Percentiles rank a stretch among this genome's conserved stretches.
phyloP scores from a whole-genome alignment of 2,113 vertebrate genomes.

The Chlamydotis undulata region DNA sequence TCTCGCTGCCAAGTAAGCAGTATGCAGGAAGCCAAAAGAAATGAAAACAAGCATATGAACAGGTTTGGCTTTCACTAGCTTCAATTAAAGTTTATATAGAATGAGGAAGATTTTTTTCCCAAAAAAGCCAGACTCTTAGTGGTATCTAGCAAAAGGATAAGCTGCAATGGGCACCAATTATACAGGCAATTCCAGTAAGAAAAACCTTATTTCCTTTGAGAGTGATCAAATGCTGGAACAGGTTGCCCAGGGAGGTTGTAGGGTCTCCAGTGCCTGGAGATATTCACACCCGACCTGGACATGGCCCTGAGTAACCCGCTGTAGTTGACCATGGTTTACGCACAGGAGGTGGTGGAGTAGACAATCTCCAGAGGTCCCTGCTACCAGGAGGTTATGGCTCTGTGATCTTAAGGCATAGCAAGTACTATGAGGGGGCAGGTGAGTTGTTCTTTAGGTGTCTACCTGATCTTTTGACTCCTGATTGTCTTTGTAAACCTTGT shows the following conservation, averaged over 20 bases:
- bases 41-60: not conserved
- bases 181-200: not conserved
- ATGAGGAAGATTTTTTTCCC: not conserved
- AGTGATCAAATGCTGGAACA: not conserved
- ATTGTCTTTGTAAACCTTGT: not conserved
- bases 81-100: not conserved
- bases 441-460: not conserved
- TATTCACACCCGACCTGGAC: not conserved
- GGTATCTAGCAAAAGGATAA: not conserved
- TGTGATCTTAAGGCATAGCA: not conserved
- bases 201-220: not conserved
- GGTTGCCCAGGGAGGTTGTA: not conserved
- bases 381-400: not conserved
- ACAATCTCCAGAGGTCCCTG: not conserved
- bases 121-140: not conserved
- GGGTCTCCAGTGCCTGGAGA: not conserved
- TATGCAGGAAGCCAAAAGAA: not conserved
- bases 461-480: not conserved
- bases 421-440: not conserved
- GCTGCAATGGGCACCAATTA: not conserved
- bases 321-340: not conserved
- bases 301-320: not conserved
- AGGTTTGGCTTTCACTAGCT: not conserved
- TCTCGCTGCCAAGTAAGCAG: not conserved
- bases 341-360: not conserved